A percentile compares a stretch with the other conserved stretches of the same genome.
phyloP scores from a whole-genome alignment of 2,888 invertebrate genomes.

The Pristionchus arcanus region DNA sequence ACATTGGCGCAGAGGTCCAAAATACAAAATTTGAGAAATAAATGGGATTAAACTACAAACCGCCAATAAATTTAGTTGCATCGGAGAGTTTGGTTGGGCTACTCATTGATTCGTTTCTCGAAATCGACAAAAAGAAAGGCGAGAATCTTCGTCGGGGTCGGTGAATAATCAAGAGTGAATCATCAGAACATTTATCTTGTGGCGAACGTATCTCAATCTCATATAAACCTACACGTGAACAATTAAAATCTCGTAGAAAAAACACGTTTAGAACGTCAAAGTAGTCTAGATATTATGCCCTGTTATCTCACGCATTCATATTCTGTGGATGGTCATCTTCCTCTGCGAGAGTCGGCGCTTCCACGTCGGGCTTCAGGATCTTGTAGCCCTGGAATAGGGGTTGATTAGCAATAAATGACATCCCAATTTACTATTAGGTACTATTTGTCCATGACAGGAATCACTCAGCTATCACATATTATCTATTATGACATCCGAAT shows the following conservation, averaged over 20 bases:
- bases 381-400: slow-evolving; percentile 22
- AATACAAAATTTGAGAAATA: neutral
- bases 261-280: neutral
- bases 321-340: slow-evolving; percentile 44
- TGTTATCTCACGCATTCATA: neutral
- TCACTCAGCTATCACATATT: too few relatives aligned
- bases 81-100: neutral
- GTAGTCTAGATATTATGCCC: neutral
- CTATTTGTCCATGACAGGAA: too few relatives aligned
- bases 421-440: too few relatives aligned
- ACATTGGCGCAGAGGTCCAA: slow-evolving; percentile 67
- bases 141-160: neutral
- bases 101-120: neutral
- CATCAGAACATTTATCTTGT: slow-evolving; percentile 22
- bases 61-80: slow-evolving; percentile 14
- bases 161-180: slow-evolving; percentile 24
- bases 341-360: slow-evolving; percentile 44
- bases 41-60: neutral
- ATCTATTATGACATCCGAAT: neutral
- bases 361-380: slow-evolving; percentile 55
- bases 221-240: neutral
- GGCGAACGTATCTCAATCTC: neutral
- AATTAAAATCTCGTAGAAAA: neutral
- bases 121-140: neutral
- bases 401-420: too few relatives aligned